Conservation (phyloP, 2,888 invertebrate species). For the Pteria penguin region DNA sequence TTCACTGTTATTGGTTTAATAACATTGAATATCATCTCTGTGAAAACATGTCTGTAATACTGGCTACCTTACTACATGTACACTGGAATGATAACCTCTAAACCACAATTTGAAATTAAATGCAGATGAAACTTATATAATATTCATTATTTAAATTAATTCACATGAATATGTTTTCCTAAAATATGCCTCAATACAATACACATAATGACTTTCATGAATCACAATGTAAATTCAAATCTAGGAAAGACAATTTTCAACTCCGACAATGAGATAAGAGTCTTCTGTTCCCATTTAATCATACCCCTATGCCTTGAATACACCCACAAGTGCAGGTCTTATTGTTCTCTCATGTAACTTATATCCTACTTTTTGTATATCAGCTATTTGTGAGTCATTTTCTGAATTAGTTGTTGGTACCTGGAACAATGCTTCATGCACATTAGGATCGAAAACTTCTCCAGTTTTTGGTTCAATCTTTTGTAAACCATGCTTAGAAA, state of each 20-base stretch:
- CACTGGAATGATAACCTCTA: too few species aligned
- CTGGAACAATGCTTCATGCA: conserved; percentile 97
- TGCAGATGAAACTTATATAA: too few species aligned
- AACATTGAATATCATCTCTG: too few species aligned
- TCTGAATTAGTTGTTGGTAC: conserved; percentile 83
- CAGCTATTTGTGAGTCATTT: conserved; percentile 91
- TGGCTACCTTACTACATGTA: too few species aligned
- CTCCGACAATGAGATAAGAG: too few species aligned
- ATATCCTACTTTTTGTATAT: conserved; percentile 97
- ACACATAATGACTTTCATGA: not conserved
- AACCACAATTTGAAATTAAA: too few species aligned
- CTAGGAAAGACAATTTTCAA: conserved; percentile 8
- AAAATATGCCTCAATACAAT: conserved; percentile 5
- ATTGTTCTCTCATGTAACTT: conserved; percentile 95
- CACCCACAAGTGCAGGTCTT: conserved; percentile 97
- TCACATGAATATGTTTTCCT: too few species aligned
- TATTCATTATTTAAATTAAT: too few species aligned
- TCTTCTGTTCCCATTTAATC: conserved; percentile 6
- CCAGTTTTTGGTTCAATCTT: conserved; percentile 90
- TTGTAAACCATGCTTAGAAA: conserved; percentile 92
- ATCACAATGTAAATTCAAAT: not conserved
- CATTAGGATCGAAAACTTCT: conserved; percentile 97
- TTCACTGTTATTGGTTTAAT: too few species aligned
- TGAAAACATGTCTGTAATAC: too few species aligned
- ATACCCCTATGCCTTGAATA: conserved; percentile 80